Evolutionary conservation across 1,140 invertebrate species (phyloP).

Genomic region (Zaprionus ornatus): DNA sequence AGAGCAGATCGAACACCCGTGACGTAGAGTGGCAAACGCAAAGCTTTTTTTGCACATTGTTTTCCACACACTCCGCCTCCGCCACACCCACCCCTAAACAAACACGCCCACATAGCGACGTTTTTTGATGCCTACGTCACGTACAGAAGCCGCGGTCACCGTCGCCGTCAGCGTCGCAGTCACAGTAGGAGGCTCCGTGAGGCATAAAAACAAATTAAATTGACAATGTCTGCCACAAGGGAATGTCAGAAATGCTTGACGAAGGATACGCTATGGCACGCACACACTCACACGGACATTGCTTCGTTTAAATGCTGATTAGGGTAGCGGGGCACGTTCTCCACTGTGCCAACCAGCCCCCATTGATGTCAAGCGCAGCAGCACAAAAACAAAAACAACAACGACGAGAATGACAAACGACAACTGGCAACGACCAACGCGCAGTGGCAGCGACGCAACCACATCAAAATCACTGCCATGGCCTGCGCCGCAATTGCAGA

Average conservation of each 20-base stretch:
- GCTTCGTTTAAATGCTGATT: conserved; percentile 39
- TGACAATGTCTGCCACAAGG: conserved; percentile 23
- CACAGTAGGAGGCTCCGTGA: conserved; percentile 42
- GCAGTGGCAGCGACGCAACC: conserved; percentile 15
- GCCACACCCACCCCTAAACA: background rate
- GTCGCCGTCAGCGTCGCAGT: background rate
- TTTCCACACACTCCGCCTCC: conserved; percentile 7
- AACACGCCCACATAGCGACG: conserved; percentile 6
- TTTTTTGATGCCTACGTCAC: conserved; percentile 33
- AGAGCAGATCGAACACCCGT: conserved; percentile 49
- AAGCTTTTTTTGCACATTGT: conserved; percentile 49
- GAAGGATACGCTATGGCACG: conserved; percentile 49
- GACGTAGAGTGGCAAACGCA: conserved; percentile 53
- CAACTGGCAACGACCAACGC: conserved; percentile 43
- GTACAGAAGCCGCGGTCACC: conserved; percentile 12
- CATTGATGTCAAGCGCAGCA: conserved; percentile 22
- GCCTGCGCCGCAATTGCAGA: conserved; percentile 55
- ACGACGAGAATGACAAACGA: conserved; percentile 31
- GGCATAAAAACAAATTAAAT: conserved; percentile 46
- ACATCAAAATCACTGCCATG: conserved; percentile 71
- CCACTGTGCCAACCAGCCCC: conserved; percentile 30
- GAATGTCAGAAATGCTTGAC: conserved; percentile 38
- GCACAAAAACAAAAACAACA: conserved; percentile 18
- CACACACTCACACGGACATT: conserved; percentile 19
- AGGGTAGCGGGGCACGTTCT: conserved; percentile 44